Conservation (phyloP, 2,113 vertebrate species). For the Urocolius indicus region DNA sequence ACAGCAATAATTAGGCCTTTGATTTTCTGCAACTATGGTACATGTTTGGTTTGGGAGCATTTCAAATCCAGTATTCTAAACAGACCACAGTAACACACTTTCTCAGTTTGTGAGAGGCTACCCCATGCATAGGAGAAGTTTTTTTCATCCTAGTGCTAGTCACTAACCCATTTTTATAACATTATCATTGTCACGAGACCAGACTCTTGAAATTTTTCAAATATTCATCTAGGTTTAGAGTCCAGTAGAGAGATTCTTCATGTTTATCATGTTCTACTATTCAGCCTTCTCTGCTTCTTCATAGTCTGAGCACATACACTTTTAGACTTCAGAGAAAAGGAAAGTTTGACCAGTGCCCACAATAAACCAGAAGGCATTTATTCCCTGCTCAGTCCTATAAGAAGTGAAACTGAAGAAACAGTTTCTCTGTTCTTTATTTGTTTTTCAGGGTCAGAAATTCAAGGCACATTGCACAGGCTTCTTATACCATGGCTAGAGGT, state of each 20-base stretch:
- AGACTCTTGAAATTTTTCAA: not conserved
- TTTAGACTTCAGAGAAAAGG: slow-evolving; percentile 20
- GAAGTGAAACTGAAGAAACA: slow-evolving; percentile 58
- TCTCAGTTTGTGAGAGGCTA: not conserved
- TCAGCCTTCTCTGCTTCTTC: not conserved
- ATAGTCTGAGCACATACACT: not conserved
- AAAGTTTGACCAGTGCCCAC: slow-evolving; percentile 26
- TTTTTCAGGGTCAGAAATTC: slow-evolving; percentile 70
- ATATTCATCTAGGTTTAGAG: not conserved
- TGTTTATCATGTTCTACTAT: not conserved
- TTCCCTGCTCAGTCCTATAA: slow-evolving; percentile 20
- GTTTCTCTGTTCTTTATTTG: slow-evolving; percentile 64
- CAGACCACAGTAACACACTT: not conserved
- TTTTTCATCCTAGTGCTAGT: not conserved
- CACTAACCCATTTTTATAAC: not conserved
- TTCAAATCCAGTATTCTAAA: not conserved
- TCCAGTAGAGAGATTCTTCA: not conserved
- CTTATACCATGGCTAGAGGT: slow-evolving; percentile 57
- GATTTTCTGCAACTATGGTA: not conserved
- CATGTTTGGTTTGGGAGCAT: not conserved
- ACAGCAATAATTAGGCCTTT: not conserved
- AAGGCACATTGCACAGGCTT: slow-evolving; percentile 50
- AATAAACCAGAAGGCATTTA: slow-evolving; percentile 46
- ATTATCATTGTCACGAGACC: not conserved
- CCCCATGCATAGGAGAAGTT: not conserved